phyloP scores from a whole-genome alignment of 2,113 vertebrate species.

The Puma concolor region DNA sequence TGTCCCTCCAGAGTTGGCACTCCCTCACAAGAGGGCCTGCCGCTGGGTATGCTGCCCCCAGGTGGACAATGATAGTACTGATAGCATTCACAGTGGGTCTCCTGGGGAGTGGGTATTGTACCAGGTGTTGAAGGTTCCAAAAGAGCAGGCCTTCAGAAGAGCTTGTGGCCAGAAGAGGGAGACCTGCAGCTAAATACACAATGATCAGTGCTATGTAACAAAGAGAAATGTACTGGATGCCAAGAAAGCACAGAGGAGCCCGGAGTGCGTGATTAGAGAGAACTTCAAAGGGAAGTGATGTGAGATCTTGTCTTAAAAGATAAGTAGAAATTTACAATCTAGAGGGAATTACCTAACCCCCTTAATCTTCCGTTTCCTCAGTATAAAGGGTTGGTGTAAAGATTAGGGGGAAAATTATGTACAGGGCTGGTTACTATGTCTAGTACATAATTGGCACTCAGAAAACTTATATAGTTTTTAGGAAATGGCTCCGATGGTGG shows the following conservation, averaged over 20 bases:
- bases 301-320: background rate
- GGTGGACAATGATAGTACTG: background rate
- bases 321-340: background rate
- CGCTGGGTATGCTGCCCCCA: constrained; percentile 10
- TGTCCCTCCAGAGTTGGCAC: background rate
- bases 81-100: background rate
- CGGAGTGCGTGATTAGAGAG: background rate
- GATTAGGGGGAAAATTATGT: background rate
- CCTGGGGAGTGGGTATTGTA: background rate
- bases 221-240: background rate
- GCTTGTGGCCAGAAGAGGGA: background rate
- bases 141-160: background rate
- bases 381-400: constrained; percentile 7
- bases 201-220: background rate
- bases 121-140: background rate
- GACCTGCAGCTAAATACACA: background rate
- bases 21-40: background rate
- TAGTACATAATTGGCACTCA: background rate
- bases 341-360: background rate
- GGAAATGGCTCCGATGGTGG: background rate
- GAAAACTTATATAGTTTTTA: background rate
- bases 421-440: background rate
- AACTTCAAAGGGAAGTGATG: background rate
- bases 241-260: background rate
- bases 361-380: background rate